These are phyloP conservation scores for Cinclus cinclus DNA, from an alignment of 2,113 vertebrate species.

Conservation along the genomic window DNA sequence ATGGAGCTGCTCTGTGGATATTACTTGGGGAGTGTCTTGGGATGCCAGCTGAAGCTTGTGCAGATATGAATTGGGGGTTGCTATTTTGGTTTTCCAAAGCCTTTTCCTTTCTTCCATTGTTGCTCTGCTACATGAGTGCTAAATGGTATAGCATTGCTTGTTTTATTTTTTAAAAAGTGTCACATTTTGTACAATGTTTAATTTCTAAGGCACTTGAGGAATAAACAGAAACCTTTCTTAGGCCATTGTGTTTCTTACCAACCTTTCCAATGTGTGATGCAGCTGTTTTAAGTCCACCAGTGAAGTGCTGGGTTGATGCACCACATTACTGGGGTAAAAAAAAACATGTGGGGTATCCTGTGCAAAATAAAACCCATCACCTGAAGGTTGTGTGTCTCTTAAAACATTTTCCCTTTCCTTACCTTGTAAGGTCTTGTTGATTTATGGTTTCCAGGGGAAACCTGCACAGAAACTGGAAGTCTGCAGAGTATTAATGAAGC, in stretches of 20 bases:
- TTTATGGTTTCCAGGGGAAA: neutral
- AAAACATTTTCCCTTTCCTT: neutral
- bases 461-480: neutral
- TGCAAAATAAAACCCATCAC: neutral
- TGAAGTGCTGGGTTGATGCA: too few relatives aligned
- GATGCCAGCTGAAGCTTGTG: neutral
- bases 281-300: neutral
- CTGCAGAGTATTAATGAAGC: neutral
- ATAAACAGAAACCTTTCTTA: conserved; percentile 19
- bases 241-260: neutral
- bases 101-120: neutral
- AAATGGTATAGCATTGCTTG: neutral
- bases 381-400: neutral
- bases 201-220: conserved; percentile 12
- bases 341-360: accelerated
- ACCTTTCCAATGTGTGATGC: accelerated
- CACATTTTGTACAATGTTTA: conserved; percentile 23
- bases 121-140: neutral
- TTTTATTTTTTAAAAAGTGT: neutral
- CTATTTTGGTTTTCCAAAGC: neutral
- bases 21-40: neutral
- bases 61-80: accelerated
- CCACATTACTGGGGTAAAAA: neutral
- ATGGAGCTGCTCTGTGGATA: neutral
- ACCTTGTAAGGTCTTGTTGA: neutral